phyloP scores from a whole-genome alignment of 30 jellyfish, hydroid and myxozoan species.

The Aurelia sp. region DNA sequence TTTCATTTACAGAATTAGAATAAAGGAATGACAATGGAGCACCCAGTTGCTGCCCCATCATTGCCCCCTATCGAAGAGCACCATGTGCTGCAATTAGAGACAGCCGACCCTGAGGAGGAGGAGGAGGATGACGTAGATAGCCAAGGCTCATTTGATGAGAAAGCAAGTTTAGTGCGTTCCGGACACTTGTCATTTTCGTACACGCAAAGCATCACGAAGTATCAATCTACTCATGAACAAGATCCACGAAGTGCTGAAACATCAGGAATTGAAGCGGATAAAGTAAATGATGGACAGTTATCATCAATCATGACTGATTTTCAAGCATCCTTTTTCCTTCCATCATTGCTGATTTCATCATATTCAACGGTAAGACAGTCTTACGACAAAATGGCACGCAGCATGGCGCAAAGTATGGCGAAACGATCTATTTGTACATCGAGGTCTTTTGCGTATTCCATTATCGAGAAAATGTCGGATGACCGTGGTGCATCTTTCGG shows the following conservation, averaged over 20 bases:
- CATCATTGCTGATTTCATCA: slow-evolving; percentile 52
- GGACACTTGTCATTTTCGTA: slow-evolving; percentile 56
- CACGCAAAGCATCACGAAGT: slow-evolving; percentile 50
- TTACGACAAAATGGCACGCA: slow-evolving; percentile 30
- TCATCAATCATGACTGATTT: slow-evolving; percentile 59
- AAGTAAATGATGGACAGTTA: not conserved
- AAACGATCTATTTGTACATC: slow-evolving; percentile 35
- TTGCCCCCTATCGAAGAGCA: slow-evolving; percentile 34
- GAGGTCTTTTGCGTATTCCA: slow-evolving; percentile 35
- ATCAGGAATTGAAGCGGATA: not conserved
- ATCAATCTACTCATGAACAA: slow-evolving; percentile 35
- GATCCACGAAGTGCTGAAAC: not conserved
- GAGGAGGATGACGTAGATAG: slow-evolving; percentile 7
- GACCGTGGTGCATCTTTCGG: slow-evolving; percentile 85
- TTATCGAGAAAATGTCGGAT: slow-evolving; percentile 74
- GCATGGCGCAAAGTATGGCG: slow-evolving; percentile 53
- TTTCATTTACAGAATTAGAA: not conserved
- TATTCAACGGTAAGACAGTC: slow-evolving; percentile 53
- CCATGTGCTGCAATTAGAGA: not conserved
- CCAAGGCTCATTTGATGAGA: slow-evolving; percentile 32
- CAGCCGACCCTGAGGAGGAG: slow-evolving; percentile 3
- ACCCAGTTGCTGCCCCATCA: slow-evolving; percentile 16
- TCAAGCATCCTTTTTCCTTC: slow-evolving; percentile 72
- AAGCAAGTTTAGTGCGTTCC: slow-evolving; percentile 52
- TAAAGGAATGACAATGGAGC: slow-evolving; percentile 13